Percentiles rank a stretch among this genome's conserved stretches.
phyloP scores from a whole-genome alignment of 2,888 invertebrate genomes.

The Zhengitettix transpicula region DNA sequence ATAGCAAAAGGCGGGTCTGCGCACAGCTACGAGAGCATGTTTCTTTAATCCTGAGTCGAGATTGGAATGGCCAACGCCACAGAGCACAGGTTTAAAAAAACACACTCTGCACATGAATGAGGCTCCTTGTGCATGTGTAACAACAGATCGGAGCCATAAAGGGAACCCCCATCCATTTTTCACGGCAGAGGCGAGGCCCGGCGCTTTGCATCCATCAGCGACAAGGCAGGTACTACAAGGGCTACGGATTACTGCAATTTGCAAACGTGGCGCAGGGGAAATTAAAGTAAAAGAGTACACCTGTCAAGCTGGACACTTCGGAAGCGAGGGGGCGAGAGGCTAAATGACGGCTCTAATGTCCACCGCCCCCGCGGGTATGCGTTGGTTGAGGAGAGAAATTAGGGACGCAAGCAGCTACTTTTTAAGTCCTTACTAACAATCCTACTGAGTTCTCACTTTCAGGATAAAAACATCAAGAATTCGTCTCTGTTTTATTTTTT shows the following conservation, averaged over 20 bases:
- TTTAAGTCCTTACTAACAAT: too few species aligned
- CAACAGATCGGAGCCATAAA: neutral
- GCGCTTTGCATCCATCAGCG: neutral
- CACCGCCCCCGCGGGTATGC: too few species aligned
- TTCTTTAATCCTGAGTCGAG: neutral
- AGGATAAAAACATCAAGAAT: too few species aligned
- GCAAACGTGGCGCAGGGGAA: constrained; percentile 7
- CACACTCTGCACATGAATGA: too few species aligned
- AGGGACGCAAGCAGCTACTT: too few species aligned
- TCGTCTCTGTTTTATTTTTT: too few species aligned
- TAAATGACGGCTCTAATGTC: too few species aligned
- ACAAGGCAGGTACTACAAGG: neutral
- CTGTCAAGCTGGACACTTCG: constrained; percentile 1
- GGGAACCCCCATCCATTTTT: neutral
- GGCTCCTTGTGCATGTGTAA: too few species aligned
- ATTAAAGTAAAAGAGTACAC: constrained; percentile 8
- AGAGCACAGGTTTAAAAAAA: neutral
- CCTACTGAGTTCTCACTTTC: too few species aligned
- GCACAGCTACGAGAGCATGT: neutral
- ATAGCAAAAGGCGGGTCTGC: too few species aligned
- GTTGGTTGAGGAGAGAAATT: too few species aligned
- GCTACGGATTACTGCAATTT: constrained; percentile 6
- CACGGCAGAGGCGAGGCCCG: neutral
- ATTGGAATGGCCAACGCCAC: neutral
- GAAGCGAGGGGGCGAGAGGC: too few species aligned